Conservation (phyloP, 1,140 invertebrate species). For the Doryteuthis pealeii region DNA sequence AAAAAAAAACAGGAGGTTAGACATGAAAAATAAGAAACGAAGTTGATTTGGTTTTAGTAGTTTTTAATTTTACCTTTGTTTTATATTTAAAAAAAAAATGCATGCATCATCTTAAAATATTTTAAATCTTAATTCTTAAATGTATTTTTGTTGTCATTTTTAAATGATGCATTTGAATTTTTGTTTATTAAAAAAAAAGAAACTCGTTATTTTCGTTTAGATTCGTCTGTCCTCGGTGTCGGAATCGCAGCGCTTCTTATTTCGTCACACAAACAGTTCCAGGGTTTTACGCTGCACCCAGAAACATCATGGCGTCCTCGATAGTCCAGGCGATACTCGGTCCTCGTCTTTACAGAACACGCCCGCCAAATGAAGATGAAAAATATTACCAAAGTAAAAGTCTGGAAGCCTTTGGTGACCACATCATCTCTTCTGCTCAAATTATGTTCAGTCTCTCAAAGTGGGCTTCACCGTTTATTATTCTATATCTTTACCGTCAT, state of each 20-base stretch:
- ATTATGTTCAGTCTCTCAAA: neutral
- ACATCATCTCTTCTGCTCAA: conserved; percentile 1
- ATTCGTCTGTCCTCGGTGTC: too few relatives aligned
- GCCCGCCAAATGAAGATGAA: neutral
- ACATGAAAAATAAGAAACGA: too few relatives aligned
- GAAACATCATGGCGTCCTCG: conserved; percentile 1
- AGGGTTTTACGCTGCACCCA: neutral
- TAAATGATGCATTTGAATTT: too few relatives aligned
- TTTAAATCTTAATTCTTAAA: too few relatives aligned
- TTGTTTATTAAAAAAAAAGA: too few relatives aligned
- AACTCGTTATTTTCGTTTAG: too few relatives aligned
- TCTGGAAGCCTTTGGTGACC: neutral
- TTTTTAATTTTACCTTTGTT: too few relatives aligned
- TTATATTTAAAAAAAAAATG: too few relatives aligned
- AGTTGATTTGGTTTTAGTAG: too few relatives aligned
- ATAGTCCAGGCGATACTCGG: neutral
- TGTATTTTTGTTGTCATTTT: too few relatives aligned
- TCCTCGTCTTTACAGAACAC: conserved; percentile 3
- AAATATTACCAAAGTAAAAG: neutral
- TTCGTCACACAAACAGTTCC: conserved; percentile 3
- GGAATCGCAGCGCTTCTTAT: neutral
- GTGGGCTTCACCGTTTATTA: conserved; percentile 6
- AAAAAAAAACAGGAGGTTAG: too few relatives aligned
- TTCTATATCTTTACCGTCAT: conserved; percentile 1
- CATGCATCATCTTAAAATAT: too few relatives aligned